Percentiles rank a stretch among this genome's conserved stretches.
Evolutionary conservation across 2,113 vertebrate genomes (phyloP).

Genomic region (Canis aureus): DNA sequence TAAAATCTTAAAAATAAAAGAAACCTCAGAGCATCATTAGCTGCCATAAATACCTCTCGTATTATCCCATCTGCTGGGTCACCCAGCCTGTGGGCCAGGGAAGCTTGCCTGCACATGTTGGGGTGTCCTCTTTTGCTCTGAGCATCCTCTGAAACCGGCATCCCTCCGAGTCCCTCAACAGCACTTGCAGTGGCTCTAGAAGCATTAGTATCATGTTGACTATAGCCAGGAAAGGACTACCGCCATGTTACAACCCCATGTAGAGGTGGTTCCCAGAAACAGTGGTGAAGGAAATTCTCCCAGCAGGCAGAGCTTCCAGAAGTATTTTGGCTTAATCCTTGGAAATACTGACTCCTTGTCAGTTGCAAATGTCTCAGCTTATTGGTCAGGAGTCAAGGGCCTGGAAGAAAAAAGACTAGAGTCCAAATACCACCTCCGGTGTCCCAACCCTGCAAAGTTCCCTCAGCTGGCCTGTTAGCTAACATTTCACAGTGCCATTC

Average conservation of each 20-base stretch:
- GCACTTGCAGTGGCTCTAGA: neutral
- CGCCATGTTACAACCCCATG: neutral
- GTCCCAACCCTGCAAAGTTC: neutral
- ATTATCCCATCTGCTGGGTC: neutral
- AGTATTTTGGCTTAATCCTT: neutral
- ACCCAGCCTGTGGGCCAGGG: neutral
- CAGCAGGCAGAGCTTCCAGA: neutral
- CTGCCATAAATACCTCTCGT: neutral
- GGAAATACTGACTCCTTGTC: neutral
- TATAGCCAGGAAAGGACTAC: neutral
- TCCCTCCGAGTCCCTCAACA: neutral
- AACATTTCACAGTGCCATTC: neutral
- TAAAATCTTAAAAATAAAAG: no score
- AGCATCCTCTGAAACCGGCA: neutral
- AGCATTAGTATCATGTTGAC: neutral
- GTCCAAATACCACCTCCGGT: neutral
- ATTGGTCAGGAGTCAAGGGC: neutral
- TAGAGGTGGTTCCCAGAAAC: neutral
- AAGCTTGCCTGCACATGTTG: neutral
- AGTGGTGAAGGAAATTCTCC: neutral
- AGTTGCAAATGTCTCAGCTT: neutral
- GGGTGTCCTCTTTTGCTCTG: neutral
- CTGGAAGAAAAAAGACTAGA: neutral
- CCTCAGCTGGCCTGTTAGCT: neutral
- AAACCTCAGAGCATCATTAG: neutral